Conservation (phyloP, 2,113 vertebrate genomes). For the Gymnobelideus leadbeateri region DNA sequence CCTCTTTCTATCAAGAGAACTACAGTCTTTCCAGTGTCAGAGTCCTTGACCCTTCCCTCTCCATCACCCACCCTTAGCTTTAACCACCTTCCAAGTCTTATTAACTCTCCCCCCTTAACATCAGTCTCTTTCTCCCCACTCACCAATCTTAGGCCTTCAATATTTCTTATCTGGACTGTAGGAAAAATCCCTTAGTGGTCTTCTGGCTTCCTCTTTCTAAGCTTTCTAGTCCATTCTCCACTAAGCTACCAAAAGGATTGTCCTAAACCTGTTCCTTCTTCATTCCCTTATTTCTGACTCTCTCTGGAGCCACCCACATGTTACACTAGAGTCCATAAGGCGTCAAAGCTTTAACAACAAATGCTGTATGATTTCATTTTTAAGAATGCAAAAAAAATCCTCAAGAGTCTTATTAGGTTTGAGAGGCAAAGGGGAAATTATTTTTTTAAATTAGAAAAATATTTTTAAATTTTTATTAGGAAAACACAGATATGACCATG, state of each 20-base stretch:
- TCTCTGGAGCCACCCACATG: background rate
- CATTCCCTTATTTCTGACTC: too few species aligned
- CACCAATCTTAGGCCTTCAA: background rate
- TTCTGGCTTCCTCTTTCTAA: background rate
- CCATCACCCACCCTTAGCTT: background rate
- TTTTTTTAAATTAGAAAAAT: slow-evolving; percentile 27
- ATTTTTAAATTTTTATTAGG: background rate
- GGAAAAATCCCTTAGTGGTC: background rate
- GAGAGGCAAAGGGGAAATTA: slow-evolving; percentile 62
- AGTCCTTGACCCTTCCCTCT: background rate
- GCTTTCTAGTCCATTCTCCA: background rate
- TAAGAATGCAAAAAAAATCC: slow-evolving; percentile 50
- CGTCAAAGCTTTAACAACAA: slow-evolving; percentile 13
- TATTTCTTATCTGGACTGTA: background rate
- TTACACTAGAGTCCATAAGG: background rate
- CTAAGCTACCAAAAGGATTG: background rate
- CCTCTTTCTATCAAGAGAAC: background rate
- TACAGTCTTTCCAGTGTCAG: background rate
- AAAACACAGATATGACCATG: background rate
- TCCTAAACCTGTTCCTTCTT: background rate
- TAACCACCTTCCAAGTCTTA: background rate
- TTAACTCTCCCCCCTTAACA: background rate
- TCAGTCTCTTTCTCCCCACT: background rate
- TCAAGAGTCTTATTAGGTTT: slow-evolving; percentile 38
- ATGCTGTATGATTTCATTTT: slow-evolving; percentile 25